A percentile compares a stretch with the other conserved stretches of the same genome.
phyloP scores from a whole-genome alignment of 2,888 invertebrate species.

The Apodemia duryi region DNA sequence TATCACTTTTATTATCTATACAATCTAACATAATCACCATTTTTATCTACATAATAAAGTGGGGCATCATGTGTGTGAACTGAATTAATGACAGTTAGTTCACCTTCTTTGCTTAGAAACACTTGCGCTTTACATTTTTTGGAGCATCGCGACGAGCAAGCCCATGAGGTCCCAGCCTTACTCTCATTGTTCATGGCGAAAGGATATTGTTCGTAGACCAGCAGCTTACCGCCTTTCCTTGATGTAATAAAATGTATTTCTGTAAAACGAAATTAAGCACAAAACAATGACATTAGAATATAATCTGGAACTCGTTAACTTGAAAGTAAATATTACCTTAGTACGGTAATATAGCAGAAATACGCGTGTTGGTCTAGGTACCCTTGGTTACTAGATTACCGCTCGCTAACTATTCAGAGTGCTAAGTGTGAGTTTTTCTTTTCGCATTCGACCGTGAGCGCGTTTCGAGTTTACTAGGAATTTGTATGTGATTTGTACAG shows the following conservation, averaged over 20 bases:
- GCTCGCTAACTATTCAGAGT: too few relatives aligned
- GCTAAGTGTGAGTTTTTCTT: too few relatives aligned
- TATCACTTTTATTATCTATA: neutral
- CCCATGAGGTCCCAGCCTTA: slow-evolving; percentile 48
- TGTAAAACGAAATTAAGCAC: slow-evolving; percentile 37
- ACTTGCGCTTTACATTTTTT: slow-evolving; percentile 57
- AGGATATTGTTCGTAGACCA: slow-evolving; percentile 57
- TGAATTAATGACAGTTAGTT: slow-evolving; percentile 42
- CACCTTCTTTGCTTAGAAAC: slow-evolving; percentile 42
- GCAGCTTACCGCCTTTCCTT: slow-evolving; percentile 52
- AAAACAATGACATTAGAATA: neutral
- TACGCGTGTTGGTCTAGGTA: too few relatives aligned
- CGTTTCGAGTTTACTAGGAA: too few relatives aligned
- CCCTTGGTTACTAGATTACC: too few relatives aligned
- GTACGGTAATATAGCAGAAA: too few relatives aligned
- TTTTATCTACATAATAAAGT: slow-evolving; percentile 50
- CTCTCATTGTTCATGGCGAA: slow-evolving; percentile 52
- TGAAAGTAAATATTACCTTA: too few relatives aligned
- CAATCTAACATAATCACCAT: slow-evolving; percentile 52
- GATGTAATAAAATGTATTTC: slow-evolving; percentile 63
- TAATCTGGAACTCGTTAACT: too few relatives aligned
- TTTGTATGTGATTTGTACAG: too few relatives aligned
- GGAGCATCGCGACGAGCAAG: slow-evolving; percentile 61
- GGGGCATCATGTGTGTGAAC: slow-evolving; percentile 58
- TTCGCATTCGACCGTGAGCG: too few relatives aligned